Conservation (phyloP, 2,888 invertebrate species). For the Sabellastarte sp. region DNA sequence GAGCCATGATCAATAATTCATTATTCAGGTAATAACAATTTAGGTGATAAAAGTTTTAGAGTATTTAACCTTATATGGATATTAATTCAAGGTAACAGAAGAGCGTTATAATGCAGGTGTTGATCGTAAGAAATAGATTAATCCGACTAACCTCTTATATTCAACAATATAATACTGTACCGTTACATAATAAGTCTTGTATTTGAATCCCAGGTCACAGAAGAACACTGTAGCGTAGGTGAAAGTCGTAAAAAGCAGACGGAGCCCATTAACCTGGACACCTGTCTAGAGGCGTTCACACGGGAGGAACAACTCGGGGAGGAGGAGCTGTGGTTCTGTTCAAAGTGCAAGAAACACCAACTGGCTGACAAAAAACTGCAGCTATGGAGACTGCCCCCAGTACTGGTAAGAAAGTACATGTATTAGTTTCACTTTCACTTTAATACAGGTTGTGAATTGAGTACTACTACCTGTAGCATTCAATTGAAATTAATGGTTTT, state of each 20-base stretch:
- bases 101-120: too few species aligned
- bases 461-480: neutral
- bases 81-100: too few species aligned
- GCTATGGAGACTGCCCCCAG: conserved; percentile 86
- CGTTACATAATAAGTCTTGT: too few species aligned
- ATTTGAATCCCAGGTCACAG: too few species aligned
- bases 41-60: too few species aligned
- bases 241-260: conserved; percentile 72
- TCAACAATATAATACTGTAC: too few species aligned
- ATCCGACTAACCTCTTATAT: too few species aligned
- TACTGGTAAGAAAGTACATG: conserved; percentile 69
- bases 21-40: too few species aligned
- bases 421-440: neutral
- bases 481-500: conserved; percentile 5
- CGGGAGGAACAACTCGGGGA: conserved; percentile 76
- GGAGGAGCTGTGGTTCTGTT: conserved; percentile 83
- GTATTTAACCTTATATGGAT: too few species aligned
- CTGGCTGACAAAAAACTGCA: conserved; percentile 87
- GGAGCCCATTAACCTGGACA: conserved; percentile 79
- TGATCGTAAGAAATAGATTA: too few species aligned
- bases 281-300: conserved; percentile 83
- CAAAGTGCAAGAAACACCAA: conserved; percentile 78
- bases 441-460: neutral
- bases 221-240: conserved; percentile 75
- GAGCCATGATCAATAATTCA: too few species aligned